These are phyloP conservation scores for Drosophila seguyi DNA, from an alignment of 1,140 invertebrate genomes.

Conservation along the genomic window DNA sequence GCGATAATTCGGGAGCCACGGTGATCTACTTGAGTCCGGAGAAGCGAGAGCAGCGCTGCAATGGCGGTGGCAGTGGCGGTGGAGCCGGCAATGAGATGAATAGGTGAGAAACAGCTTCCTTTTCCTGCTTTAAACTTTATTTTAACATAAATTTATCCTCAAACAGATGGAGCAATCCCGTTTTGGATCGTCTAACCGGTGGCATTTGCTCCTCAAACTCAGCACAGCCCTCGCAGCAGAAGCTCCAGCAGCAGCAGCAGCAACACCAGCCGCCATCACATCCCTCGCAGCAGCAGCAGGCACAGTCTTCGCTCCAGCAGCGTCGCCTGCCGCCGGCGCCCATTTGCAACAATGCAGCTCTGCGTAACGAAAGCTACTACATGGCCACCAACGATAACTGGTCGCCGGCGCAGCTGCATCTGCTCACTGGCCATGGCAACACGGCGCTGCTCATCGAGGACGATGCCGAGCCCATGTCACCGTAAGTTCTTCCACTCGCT, in stretches of 20 bases:
- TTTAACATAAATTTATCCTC: background rate
- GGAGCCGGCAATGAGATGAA: conserved; percentile 70
- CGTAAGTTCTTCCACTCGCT: too few relatives aligned
- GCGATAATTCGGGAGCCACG: conserved; percentile 88
- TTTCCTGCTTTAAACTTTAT: background rate
- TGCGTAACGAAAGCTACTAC: conserved; percentile 95
- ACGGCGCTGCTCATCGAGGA: conserved; percentile 90
- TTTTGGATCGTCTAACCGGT: conserved; percentile 93
- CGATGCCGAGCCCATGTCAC: conserved; percentile 85
- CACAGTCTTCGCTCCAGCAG: conserved; percentile 38
- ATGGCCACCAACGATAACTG: conserved; percentile 88
- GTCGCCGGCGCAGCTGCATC: conserved; percentile 76
- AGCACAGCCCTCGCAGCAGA: conserved; percentile 51
- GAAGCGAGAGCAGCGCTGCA: conserved; percentile 78
- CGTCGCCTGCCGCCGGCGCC: conserved; percentile 53
- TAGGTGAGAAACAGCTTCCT: conserved; percentile 38
- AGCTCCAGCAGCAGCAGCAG: conserved; percentile 50
- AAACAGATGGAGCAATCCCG: conserved; percentile 89
- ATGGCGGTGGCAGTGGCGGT: conserved; percentile 36
- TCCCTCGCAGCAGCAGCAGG: conserved; percentile 36
- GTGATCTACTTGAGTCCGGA: conserved; percentile 88
- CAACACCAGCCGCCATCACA: conserved; percentile 41
- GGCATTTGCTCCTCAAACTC: conserved; percentile 86
- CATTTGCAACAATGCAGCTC: conserved; percentile 62
- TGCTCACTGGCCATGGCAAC: conserved; percentile 71